A percentile compares a stretch with the other conserved stretches of the same genome.
Evolutionary conservation across 2,797 vertebrate species (phyloP).

Genomic region (Platyrinchus mystaceus): DNA sequence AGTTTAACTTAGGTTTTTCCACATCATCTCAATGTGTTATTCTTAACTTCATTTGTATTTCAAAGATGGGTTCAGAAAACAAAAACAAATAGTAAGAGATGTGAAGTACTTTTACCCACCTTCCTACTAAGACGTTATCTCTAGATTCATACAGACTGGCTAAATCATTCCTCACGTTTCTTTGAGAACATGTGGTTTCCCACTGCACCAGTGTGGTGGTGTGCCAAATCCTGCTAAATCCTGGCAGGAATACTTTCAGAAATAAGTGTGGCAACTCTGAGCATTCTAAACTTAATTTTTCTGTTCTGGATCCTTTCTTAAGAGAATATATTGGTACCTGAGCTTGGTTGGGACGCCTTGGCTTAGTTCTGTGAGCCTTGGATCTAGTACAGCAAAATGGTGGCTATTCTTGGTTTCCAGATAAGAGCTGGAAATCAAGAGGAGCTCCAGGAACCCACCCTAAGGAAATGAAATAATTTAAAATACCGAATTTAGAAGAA

Average conservation of each 20-base stretch:
- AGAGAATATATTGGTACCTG: neutral
- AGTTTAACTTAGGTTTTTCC: neutral
- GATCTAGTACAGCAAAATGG: neutral
- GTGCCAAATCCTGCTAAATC: neutral
- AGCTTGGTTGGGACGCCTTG: neutral
- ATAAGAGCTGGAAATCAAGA: neutral
- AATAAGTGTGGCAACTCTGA: neutral
- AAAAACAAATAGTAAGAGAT: neutral
- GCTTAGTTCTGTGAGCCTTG: neutral
- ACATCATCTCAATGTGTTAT: neutral
- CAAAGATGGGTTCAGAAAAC: neutral
- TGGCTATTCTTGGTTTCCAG: neutral
- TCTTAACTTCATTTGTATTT: neutral
- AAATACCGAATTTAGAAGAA: neutral
- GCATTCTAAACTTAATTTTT: fast-evolving
- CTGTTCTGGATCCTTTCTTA: neutral
- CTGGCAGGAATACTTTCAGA: neutral
- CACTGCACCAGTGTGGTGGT: neutral
- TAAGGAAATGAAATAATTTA: neutral
- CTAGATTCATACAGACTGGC: neutral
- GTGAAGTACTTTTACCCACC: neutral
- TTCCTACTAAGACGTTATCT: neutral
- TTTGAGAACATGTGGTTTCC: neutral
- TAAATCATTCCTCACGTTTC: neutral
- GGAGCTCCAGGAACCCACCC: neutral